Base-by-base conservation (phyloP, 2,888 invertebrate genomes). In the Stictocephala bisonia region DNA sequence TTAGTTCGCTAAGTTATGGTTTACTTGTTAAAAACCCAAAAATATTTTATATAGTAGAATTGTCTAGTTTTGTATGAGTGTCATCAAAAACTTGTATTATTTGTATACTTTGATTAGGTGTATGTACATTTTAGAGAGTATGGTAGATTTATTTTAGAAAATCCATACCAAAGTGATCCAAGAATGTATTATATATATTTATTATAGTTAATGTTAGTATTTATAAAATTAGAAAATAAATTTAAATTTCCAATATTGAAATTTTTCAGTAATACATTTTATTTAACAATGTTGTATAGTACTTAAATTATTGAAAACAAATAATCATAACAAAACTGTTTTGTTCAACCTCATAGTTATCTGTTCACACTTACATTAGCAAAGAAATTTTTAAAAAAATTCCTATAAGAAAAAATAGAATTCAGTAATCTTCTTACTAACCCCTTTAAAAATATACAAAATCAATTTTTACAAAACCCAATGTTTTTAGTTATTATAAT, bases 131-230 rank as follows among this genome's bases (percentile, higher is more conserved):
- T 44, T 13, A 44, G n/a, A 26, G 18, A 13, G 20, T 22, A n/a
- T 40, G 20, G 64, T 64, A 64, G 64, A 26, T 64, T 64, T 44
- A 44, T 64, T 60, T 64, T 64, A 64, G 64, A 41, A 15, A 44
- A 64, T 40, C 20, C 9, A 64, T 44, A 64, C 64, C 64, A 64
- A 64, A 64, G 64, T 64, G 27, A 41, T 41, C 64, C 64, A 64
- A 64, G 24, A 60, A 60, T 60, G n/a, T 60, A 35, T 60, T 35
- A 60, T 27, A 41, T n/a, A n/a, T 64, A 41, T 64, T 41, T 64
- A 64, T 64, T 41, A 64, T 60, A 40, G 60, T 64, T 11, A 64
- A 64, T 44, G 40, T 64, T 64, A 40, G 26, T 64, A 64, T 64
- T 64, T 64, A 64, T 64, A 41, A 13, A 6, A 24, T 3, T 51